These are phyloP conservation scores for Picus viridis DNA, from an alignment of 2,797 vertebrate species.

Conservation along the genomic window DNA sequence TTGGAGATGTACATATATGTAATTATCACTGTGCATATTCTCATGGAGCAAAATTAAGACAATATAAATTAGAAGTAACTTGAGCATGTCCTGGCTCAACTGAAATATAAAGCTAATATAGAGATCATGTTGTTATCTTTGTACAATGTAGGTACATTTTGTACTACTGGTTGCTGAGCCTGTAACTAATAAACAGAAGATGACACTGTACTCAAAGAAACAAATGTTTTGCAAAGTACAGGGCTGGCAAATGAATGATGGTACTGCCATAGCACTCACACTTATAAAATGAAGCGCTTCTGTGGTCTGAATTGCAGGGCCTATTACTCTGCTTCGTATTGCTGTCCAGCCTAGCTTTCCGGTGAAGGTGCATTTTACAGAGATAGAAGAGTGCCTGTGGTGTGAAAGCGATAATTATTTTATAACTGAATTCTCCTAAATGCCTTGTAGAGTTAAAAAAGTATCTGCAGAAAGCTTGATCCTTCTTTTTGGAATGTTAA, in stretches of 20 bases:
- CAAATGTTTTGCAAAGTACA: not conserved
- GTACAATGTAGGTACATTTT: not conserved
- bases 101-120: not conserved
- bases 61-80: not conserved
- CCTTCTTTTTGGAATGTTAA: not conserved
- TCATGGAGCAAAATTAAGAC: not conserved
- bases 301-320: not conserved
- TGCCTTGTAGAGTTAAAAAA: not conserved
- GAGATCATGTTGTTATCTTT: not conserved
- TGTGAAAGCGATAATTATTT: not conserved
- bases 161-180: not conserved
- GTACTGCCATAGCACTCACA: not conserved
- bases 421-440: not conserved
- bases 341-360: not conserved
- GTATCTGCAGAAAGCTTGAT: not conserved
- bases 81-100: not conserved
- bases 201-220: not conserved
- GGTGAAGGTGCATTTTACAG: not conserved
- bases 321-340: not conserved
- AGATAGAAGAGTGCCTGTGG: not conserved
- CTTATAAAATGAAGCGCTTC: not conserved
- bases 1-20: not conserved
- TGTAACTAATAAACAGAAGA: not conserved
- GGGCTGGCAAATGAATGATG: not conserved
- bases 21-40: not conserved